Conservation (phyloP, 2,888 invertebrate species). For the Baronia brevicornis region DNA sequence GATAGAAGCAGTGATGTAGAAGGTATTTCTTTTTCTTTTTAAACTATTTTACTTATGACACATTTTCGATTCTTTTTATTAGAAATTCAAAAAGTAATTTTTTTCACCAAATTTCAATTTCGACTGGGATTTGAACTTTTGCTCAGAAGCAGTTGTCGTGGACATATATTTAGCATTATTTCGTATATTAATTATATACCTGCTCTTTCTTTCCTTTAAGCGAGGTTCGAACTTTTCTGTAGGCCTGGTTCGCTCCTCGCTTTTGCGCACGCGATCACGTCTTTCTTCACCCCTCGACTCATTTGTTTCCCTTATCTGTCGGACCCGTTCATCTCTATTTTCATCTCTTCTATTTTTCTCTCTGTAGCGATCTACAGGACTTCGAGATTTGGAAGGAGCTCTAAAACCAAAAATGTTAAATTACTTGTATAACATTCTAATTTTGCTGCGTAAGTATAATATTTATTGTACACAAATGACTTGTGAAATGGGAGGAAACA, state of each 20-base stretch:
- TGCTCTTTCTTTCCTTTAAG: constrained; percentile 37
- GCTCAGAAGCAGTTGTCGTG: neutral
- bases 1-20: too few relatives aligned
- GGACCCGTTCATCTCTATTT: constrained; percentile 20
- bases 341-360: constrained; percentile 34
- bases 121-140: too few relatives aligned
- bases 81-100: too few relatives aligned
- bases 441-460: neutral
- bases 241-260: constrained; percentile 13
- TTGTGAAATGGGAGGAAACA: too few relatives aligned
- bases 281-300: constrained; percentile 16
- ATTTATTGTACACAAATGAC: neutral
- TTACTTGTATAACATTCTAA: neutral
- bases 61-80: neutral
- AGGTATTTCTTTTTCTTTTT: too few relatives aligned
- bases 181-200: constrained; percentile 27
- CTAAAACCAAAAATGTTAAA: constrained; percentile 22
- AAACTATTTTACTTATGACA: neutral
- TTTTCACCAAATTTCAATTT: too few relatives aligned
- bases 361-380: constrained; percentile 40
- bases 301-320: constrained; percentile 17
- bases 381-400: constrained; percentile 35
- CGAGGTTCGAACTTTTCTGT: constrained; percentile 10
- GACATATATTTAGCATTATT: neutral
- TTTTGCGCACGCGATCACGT: constrained; percentile 16